Percentiles rank a stretch among this genome's conserved stretches.
phyloP scores from a whole-genome alignment of 2,888 invertebrate genomes.

The Trichogramma dendrolimi region DNA sequence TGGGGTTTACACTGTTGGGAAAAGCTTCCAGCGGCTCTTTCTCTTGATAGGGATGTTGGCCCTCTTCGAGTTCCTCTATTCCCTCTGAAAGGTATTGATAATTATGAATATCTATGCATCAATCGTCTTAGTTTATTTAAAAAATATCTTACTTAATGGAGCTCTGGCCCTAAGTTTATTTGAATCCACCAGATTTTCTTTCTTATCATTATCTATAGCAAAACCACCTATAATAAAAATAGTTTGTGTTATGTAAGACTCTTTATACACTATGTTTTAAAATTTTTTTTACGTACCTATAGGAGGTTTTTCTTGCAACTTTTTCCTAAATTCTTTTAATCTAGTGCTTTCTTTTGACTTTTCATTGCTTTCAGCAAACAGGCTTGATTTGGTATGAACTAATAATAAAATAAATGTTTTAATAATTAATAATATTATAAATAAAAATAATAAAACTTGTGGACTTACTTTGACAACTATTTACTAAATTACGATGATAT shows the following conservation, averaged over 20 bases:
- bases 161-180: slow-evolving; percentile 17
- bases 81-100: slow-evolving; percentile 4
- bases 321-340: slow-evolving; percentile 69
- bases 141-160: slow-evolving; percentile 16
- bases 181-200: neutral
- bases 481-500: too few species aligned
- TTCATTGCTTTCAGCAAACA: slow-evolving; percentile 35
- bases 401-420: too few species aligned
- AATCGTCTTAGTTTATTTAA: neutral
- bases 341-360: slow-evolving; percentile 56
- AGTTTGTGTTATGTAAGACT: neutral
- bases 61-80: slow-evolving; percentile 33
- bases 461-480: too few species aligned
- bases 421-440: too few species aligned
- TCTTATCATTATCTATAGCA: neutral
- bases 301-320: slow-evolving; percentile 63
- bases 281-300: slow-evolving; percentile 55
- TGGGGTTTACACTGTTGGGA: slow-evolving; percentile 84
- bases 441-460: too few species aligned
- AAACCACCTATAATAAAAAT: slow-evolving; percentile 8
- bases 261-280: neutral
- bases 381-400: slow-evolving; percentile 21
- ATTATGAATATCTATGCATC: slow-evolving; percentile 1
- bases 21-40: slow-evolving; percentile 79
- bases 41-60: slow-evolving; percentile 71